phyloP scores from a whole-genome alignment of 2,888 invertebrate species.

The Syritta pipiens region DNA sequence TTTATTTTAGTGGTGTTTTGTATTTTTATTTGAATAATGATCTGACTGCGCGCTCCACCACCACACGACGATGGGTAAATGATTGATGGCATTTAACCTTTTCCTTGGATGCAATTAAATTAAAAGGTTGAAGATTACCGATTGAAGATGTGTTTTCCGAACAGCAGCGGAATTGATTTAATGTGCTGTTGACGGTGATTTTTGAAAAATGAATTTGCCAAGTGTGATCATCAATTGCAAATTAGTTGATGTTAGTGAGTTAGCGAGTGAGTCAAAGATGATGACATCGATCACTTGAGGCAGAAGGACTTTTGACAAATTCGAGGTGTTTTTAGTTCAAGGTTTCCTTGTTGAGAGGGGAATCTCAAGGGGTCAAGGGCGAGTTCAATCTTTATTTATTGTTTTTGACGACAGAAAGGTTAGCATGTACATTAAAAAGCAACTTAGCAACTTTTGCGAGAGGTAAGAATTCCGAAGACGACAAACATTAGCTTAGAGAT shows the following conservation, averaged over 20 bases:
- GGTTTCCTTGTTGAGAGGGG: too few relatives aligned
- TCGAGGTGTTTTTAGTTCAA: too few relatives aligned
- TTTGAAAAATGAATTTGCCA: not conserved
- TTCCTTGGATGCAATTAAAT: constrained; percentile 39
- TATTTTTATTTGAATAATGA: not conserved
- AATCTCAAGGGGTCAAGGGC: too few relatives aligned
- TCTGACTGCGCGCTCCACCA: not conserved
- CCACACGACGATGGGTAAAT: constrained; percentile 20
- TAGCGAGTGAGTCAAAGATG: too few relatives aligned
- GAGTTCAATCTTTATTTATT: too few relatives aligned
- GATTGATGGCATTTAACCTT: constrained; percentile 54
- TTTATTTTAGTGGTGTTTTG: constrained; percentile 1
- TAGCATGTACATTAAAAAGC: too few relatives aligned
- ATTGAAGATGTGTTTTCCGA: not conserved
- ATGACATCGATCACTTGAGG: too few relatives aligned
- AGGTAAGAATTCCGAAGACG: too few relatives aligned
- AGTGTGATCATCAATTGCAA: constrained; percentile 9
- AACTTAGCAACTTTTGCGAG: too few relatives aligned
- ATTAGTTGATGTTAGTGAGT: not conserved
- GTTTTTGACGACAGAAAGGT: too few relatives aligned
- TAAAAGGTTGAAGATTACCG: constrained; percentile 30
- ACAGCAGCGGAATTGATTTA: not conserved
- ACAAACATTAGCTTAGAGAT: too few relatives aligned
- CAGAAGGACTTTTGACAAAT: too few relatives aligned
- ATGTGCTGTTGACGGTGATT: not conserved